Evolutionary conservation across 2,888 invertebrate genomes (phyloP).

Genomic region (Trachelus stipa): DNA sequence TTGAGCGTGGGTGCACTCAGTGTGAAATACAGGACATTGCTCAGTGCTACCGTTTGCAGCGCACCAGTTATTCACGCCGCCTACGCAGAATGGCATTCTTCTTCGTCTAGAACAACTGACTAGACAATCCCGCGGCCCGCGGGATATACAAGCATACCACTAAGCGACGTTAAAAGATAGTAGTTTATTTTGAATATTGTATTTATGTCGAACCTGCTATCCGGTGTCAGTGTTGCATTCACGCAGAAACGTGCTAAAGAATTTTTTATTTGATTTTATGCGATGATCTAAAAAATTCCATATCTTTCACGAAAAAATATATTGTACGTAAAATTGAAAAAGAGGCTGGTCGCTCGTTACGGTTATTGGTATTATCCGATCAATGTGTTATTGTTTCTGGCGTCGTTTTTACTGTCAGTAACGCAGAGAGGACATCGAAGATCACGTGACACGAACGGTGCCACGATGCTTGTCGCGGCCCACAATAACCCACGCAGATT

Average conservation of each 20-base stretch:
- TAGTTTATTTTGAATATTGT: background rate
- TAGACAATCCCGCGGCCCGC: background rate
- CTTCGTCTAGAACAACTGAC: background rate
- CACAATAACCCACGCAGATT: slow-evolving; percentile 37
- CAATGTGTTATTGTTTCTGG: background rate
- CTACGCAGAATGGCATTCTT: background rate
- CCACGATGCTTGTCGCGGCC: slow-evolving; percentile 29
- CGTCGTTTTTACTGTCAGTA: background rate
- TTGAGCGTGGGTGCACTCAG: slow-evolving; percentile 7
- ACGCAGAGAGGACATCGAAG: slow-evolving; percentile 24
- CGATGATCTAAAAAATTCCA: background rate
- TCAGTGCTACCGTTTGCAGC: slow-evolving; percentile 5
- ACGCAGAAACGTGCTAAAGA: background rate
- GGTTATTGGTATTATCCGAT: background rate
- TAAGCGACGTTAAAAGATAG: background rate
- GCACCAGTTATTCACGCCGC: background rate
- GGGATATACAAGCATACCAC: background rate
- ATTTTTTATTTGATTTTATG: background rate
- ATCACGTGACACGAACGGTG: slow-evolving; percentile 13
- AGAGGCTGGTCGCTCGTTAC: background rate
- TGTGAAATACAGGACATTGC: slow-evolving; percentile 1
- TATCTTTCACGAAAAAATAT: background rate
- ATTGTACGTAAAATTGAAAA: background rate
- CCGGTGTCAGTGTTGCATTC: background rate
- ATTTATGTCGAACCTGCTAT: background rate